These are phyloP conservation scores for Homarus americanus DNA, from an alignment of 1,140 invertebrate species.

Conservation along the genomic window DNA sequence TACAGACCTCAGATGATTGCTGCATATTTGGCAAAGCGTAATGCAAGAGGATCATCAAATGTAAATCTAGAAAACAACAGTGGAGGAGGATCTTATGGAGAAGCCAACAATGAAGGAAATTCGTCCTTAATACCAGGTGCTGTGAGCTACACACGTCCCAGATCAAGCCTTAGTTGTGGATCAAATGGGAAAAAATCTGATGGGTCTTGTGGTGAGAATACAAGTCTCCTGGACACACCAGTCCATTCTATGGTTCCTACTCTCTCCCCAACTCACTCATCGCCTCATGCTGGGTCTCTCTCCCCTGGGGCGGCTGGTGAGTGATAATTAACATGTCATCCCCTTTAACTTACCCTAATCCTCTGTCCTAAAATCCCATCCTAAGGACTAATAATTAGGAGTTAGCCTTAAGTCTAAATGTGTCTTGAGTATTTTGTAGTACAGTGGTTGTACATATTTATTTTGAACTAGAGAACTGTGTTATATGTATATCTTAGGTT, in stretches of 20 bases:
- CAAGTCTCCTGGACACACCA: conserved; percentile 67
- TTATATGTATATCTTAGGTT: no score
- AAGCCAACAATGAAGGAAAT: conserved; percentile 2
- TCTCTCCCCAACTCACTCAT: conserved; percentile 68
- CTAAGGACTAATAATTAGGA: background rate
- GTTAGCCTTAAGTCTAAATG: no score
- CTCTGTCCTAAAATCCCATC: conserved; percentile 18
- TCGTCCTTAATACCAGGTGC: background rate
- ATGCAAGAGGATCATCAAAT: conserved; percentile 55
- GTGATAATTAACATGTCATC: conserved; percentile 60
- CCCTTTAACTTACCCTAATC: conserved; percentile 35
- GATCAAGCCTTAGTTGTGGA: conserved; percentile 47
- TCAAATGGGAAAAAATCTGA: conserved; percentile 44
- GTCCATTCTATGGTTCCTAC: conserved; percentile 65
- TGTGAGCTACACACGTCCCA: conserved; percentile 61
- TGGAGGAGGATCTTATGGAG: conserved; percentile 44
- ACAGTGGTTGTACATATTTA: no score
- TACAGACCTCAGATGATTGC: conserved; percentile 67
- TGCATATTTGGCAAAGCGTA: conserved; percentile 67
- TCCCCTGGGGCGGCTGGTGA: conserved; percentile 67
- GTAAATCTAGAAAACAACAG: conserved; percentile 42
- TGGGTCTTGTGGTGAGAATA: conserved; percentile 64
- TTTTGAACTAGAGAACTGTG: no score
- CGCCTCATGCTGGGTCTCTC: conserved; percentile 60
- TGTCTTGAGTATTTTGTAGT: no score